A percentile compares a stretch with the other conserved stretches of the same genome.
Conservation (phyloP, 2,888 invertebrate genomes). For the Dorcus parallelipipedus region DNA sequence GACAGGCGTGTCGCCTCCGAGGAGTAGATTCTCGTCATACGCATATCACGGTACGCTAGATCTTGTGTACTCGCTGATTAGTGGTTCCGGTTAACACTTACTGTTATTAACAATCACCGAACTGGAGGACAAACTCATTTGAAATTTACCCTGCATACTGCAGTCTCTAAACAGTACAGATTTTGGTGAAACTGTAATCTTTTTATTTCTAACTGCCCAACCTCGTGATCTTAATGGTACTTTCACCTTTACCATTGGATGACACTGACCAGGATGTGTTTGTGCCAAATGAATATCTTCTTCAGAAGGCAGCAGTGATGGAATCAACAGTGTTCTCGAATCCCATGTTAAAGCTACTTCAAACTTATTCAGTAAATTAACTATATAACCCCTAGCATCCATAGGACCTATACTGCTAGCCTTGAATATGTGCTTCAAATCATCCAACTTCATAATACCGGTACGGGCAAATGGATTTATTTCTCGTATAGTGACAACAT, state of each 20-base stretch:
- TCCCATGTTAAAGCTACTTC: slow-evolving; percentile 98
- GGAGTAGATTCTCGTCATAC: too few relatives aligned
- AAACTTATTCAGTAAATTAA: slow-evolving; percentile 91
- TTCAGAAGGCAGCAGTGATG: slow-evolving; percentile 83
- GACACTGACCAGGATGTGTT: slow-evolving; percentile 44
- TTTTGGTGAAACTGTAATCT: slow-evolving; percentile 53
- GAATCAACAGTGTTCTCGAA: slow-evolving; percentile 82
- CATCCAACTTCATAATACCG: slow-evolving; percentile 91
- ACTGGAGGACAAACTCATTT: slow-evolving; percentile 40
- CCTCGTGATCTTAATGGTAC: slow-evolving; percentile 64
- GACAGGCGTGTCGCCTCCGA: too few relatives aligned
- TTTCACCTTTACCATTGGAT: slow-evolving; percentile 50
- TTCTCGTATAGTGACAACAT: slow-evolving; percentile 95
- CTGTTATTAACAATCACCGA: slow-evolving; percentile 14
- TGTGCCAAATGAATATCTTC: slow-evolving; percentile 59
- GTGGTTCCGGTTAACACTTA: slow-evolving; percentile 6
- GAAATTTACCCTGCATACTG: slow-evolving; percentile 39
- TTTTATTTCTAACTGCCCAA: slow-evolving; percentile 63
- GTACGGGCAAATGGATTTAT: slow-evolving; percentile 92
- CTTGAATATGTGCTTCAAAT: slow-evolving; percentile 88
- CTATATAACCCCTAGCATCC: slow-evolving; percentile 74
- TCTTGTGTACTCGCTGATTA: not conserved
- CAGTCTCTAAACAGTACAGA: slow-evolving; percentile 45
- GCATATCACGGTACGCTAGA: too few relatives aligned
- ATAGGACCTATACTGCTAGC: slow-evolving; percentile 74